Conservation (phyloP, 64 coral and sea anemone species). For the Astreopora myriophthalma region DNA sequence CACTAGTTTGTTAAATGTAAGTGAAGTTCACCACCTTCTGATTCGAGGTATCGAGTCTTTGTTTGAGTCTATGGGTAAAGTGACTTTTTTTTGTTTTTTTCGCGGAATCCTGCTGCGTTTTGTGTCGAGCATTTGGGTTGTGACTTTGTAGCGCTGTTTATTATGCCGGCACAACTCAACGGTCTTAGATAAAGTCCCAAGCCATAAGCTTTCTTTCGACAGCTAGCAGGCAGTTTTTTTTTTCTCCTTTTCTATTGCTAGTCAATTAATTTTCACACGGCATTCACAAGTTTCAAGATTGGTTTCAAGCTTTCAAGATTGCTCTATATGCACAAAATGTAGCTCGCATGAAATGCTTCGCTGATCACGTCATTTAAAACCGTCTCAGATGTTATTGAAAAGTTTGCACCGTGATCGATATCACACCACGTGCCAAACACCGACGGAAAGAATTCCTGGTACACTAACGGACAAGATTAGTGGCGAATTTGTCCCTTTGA, state of each 20-base stretch:
- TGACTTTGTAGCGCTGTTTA: no score
- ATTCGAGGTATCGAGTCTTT: not conserved
- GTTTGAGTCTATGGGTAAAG: not conserved
- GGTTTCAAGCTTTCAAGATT: not conserved
- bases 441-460: not conserved
- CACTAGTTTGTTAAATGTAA: not conserved
- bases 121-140: no score
- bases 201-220: no score
- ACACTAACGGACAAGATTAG: not conserved
- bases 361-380: not conserved
- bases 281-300: not conserved
- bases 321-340: not conserved
- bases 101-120: not conserved
- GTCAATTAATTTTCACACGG: not conserved
- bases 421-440: constrained; percentile 21
- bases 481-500: not conserved
- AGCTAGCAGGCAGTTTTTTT: no score
- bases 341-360: constrained; percentile 2
- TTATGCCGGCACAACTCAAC: no score
- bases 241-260: no score
- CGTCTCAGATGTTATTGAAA: not conserved
- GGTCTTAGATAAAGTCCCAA: no score
- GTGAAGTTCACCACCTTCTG: not conserved
- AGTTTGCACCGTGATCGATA: constrained; percentile 22
- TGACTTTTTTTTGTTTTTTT: not conserved